Base-by-base conservation (phyloP, 1,140 invertebrate genomes). In the Idris sp. region DNA sequence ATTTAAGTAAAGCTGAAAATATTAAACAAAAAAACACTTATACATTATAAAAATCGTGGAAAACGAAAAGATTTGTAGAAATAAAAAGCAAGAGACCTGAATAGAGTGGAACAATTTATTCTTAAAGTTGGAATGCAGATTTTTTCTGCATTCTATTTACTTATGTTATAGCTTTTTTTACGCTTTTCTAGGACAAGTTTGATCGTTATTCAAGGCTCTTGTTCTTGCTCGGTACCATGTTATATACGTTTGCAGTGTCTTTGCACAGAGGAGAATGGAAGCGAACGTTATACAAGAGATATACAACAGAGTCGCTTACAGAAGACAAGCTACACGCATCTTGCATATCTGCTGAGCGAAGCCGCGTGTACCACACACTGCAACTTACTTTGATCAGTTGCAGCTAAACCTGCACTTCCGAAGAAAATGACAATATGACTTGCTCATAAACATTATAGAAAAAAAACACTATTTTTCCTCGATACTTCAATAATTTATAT, bases 321-420 rank as follows among this genome's bases (percentile, higher is more conserved):
- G 54, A 53, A 67, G 62, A 51, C 56, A n/a, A n/a, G 62, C 51
- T 75, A 68, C 56, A 75, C 73, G 73, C 73, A 75, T 75, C 73
- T 64, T 69, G 73, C 64, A 69, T 69, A 75, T 69, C 41, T 69
- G 51, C 44, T 43, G 48, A 67, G 62, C 51, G 43, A 54, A 56
- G 61, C 61, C 61, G 61, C 41, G 61, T 48, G 61, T 65, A 65
- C 48, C 48, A 36, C n/a, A n/a, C n/a, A n/a, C 13, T 15, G 59
- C 48, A n/a, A 64, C 30, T 64, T 53, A 53, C 62, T 56, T 53
- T 26, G 36, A 49, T 62, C 59, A 40, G 38, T 62, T 48, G 65
- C n/a, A n/a, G n/a, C n/a, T n/a, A n/a, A n/a, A 59, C 58, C 25
- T 61, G 46, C 53, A 69, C 71, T 62, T 61, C 33, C 19, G 72